Base-by-base conservation (phyloP, 1,140 invertebrate species). In the Heliconius eleuchia region DNA sequence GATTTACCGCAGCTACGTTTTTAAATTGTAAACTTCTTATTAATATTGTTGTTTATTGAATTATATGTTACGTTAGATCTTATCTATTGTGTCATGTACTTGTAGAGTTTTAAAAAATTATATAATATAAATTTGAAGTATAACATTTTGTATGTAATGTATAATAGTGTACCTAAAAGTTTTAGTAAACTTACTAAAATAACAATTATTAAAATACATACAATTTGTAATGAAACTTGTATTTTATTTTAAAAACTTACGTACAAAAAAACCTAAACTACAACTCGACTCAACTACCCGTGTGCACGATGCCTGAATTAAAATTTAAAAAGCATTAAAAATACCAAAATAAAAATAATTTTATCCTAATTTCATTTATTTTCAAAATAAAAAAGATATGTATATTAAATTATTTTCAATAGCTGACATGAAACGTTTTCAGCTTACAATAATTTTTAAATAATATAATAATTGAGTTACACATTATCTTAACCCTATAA, bases 71-170 rank as follows among this genome's bases (percentile, higher is more conserved):
- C 71, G 71, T 81, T 81, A 81, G 70, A 13, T n/a, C 60, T 66
- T 46, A 82, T 86, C 86, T 86, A 85, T 82, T 86, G 87, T 88
- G 87, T 88, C 87, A 87, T 87, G 81, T 87, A 86, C 84, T 78
- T 83, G 77, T 84, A 87, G 84, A 83, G 82, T 84, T 85, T 83
- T 84, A 82, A 89, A 86, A 86, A 73, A 81, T 83, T 85, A 87
- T 88, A 88, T 89, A 88, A 87, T 89, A 88, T 89, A 82, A 81
- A 86, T 81, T 60, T 87, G 80, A 85, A 81, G 73, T 88, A 84
- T 86, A 87, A 82, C 82, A 82, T 86, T 85, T 80, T 94, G 88
- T 92, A 94, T 86, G 92, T 91, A 92, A 78, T 94, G 91, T 94
- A 92, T 87, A 75, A 90, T 92, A 91, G 81, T 91, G 84, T 91